A percentile compares a stretch with the other conserved stretches of the same genome.
phyloP scores from a whole-genome alignment of 1,140 invertebrate species.

The Bombus fervidus region DNA sequence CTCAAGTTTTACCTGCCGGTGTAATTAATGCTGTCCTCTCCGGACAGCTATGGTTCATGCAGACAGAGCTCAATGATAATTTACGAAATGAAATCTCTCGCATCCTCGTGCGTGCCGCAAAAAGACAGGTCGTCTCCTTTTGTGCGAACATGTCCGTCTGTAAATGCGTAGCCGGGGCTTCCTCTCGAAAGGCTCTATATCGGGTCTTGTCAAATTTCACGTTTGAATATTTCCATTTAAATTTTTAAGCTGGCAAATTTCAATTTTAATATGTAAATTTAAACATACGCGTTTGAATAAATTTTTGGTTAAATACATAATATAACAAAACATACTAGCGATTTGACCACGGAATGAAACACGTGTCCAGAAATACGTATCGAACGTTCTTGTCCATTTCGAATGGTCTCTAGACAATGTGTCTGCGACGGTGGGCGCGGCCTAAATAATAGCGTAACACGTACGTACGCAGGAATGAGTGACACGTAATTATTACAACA shows the following conservation, averaged over 20 bases:
- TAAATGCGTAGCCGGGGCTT: too few species aligned
- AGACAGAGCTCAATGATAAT: conserved; percentile 44
- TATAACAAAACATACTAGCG: too few species aligned
- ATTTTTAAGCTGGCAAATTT: background rate
- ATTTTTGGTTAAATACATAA: background rate
- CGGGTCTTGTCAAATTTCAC: background rate
- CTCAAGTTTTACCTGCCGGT: conserved; percentile 57
- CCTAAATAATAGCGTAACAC: conserved; percentile 47
- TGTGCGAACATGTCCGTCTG: background rate
- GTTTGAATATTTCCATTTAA: background rate
- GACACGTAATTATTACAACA: conserved; percentile 55
- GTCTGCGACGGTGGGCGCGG: conserved; percentile 30
- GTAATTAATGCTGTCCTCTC: conserved; percentile 50
- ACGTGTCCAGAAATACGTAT: background rate
- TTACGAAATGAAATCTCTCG: conserved; percentile 32
- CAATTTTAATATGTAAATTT: background rate
- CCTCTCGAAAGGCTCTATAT: too few species aligned
- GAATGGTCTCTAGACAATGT: conserved; percentile 6
- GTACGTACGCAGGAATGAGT: conserved; percentile 26
- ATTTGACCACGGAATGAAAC: background rate
- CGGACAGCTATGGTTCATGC: background rate
- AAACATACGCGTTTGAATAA: background rate
- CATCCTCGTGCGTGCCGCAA: background rate
- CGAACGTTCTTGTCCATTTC: background rate
- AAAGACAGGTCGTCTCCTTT: background rate